Base-by-base conservation (phyloP, 2,113 vertebrate species). In the Pontoporia blainvillei region DNA sequence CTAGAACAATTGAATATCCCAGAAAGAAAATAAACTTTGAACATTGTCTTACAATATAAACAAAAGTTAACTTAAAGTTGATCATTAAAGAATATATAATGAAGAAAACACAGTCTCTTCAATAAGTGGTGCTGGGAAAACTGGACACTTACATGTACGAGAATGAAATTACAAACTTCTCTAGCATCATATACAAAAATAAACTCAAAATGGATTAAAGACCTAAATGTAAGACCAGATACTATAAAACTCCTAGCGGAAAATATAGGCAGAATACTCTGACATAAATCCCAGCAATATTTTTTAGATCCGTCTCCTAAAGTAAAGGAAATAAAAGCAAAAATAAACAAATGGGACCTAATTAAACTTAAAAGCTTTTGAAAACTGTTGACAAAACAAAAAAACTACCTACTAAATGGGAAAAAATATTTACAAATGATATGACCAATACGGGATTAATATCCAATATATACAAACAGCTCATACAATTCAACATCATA, bases 61-160 rank as follows among this genome's bases (percentile, higher is more conserved):
- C 29, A 91, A 71, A 94, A 83, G 82, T 76, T 61, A 95, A 85
- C n/a, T 97, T 83, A 81, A 97, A 96, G 89, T 31, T 93, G 29
- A 93, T 93, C 20, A 69, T 54, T 78, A 20, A 54, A 78, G 49
- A 78, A 54, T 78, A 78, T 36, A 54, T 34, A 23, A 54, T 78
- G 75, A 78, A 54, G 75, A 78, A 54, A 61, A 78, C 34, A 78
- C 13, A 54, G 75, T 36, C 46, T 78, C 34, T 54, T 36, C 49
- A 78, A 20, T 78, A 78, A 54, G 20, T 14, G 34, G 11, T 36
- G 21, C 49, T 25, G 34, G 49, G 34, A 36, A 78, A 78, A 54
- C 31, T n/a, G 75, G 49, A 78, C 75, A 25, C 31, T 54, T 54
- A 78, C 20, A 14, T 25, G 34, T 54, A n/a, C 5, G 6, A 49